phyloP scores from a whole-genome alignment of 2,113 vertebrate genomes.

The Illadopsis cleaveri region DNA sequence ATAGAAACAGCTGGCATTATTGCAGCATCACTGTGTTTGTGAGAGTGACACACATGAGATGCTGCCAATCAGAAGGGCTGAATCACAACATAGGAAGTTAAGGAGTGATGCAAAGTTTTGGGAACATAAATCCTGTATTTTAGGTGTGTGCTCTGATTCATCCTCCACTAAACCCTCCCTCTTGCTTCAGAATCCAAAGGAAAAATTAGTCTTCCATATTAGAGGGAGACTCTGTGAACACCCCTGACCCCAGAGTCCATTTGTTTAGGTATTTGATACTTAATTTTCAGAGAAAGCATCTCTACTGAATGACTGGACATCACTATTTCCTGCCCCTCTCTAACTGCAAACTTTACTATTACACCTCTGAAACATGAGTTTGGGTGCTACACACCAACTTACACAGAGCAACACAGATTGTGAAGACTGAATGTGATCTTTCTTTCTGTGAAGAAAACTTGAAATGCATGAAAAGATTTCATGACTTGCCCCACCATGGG shows the following conservation, averaged over 20 bases:
- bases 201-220: neutral
- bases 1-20: fast-evolving
- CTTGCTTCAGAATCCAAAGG: neutral
- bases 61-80: neutral
- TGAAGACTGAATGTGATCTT: neutral
- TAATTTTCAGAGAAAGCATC: neutral
- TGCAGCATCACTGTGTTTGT: fast-evolving
- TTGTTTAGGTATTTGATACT: neutral
- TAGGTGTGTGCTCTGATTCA: fast-evolving
- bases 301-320: neutral
- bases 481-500: neutral
- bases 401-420: neutral
- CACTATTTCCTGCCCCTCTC: neutral
- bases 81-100: neutral
- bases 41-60: neutral
- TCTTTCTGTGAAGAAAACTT: neutral
- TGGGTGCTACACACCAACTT: neutral
- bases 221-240: neutral
- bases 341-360: neutral
- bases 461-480: neutral
- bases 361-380: neutral
- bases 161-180: neutral
- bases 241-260: neutral
- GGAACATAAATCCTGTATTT: neutral
- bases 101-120: neutral